Conservation (phyloP, 2,113 vertebrate species). For the Cyanoramphus novaezelandiae region DNA sequence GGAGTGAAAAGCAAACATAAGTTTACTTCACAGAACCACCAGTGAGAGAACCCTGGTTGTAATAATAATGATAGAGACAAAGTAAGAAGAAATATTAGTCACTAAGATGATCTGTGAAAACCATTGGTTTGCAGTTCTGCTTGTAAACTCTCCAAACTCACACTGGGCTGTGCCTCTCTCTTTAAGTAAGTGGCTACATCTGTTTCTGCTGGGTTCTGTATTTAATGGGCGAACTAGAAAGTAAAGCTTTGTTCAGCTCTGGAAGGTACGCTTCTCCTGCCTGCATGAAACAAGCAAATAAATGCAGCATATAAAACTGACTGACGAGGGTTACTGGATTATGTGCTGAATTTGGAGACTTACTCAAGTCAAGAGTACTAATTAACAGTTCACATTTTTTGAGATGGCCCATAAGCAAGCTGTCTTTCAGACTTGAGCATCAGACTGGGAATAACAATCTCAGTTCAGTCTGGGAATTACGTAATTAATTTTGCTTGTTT, state of each 20-base stretch:
- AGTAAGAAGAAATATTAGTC: neutral
- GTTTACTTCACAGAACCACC: neutral
- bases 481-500: neutral
- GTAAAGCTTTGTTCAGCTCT: neutral
- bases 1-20: neutral
- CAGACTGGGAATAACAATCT: neutral
- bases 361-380: neutral
- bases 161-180: neutral
- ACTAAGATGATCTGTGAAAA: neutral
- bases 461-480: neutral
- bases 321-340: neutral
- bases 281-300: neutral
- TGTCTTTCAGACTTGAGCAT: neutral
- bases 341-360: neutral
- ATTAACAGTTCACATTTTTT: neutral
- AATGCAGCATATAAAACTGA: neutral
- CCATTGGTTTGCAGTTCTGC: neutral
- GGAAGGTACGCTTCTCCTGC: neutral
- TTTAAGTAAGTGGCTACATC: neutral
- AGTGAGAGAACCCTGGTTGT: fast-evolving
- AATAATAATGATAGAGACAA: neutral
- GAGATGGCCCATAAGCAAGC: neutral
- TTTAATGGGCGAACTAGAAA: neutral
- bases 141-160: neutral
- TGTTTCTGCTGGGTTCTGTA: neutral